Conservation (phyloP, 2,888 invertebrate genomes). For the Leptodirus hochenwartii region DNA sequence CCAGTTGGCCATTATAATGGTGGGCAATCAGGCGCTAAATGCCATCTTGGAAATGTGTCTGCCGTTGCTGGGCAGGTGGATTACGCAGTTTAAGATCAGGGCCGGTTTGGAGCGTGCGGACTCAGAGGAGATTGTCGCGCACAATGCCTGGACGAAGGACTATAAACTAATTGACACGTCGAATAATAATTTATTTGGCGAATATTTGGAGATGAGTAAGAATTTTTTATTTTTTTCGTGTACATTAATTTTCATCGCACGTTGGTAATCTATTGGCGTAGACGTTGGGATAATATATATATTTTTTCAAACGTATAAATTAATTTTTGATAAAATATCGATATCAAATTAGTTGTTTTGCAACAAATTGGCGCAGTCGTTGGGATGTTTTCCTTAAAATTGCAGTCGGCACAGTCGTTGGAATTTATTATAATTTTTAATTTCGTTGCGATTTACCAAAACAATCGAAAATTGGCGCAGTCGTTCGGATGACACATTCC, state of each 20-base stretch:
- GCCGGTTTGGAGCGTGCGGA: constrained; percentile 28
- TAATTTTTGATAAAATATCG: too few species aligned
- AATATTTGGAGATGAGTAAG: constrained; percentile 75
- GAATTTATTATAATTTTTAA: too few species aligned
- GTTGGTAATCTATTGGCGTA: too few species aligned
- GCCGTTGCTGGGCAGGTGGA: constrained; percentile 43
- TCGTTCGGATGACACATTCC: too few species aligned
- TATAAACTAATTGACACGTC: constrained; percentile 44
- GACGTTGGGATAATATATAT: too few species aligned
- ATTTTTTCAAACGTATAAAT: too few species aligned
- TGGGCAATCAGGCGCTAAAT: constrained; percentile 69
- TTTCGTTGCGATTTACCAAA: constrained; percentile 1
- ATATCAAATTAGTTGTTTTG: too few species aligned
- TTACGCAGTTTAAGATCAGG: constrained; percentile 27
- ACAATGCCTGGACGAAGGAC: constrained; percentile 58
- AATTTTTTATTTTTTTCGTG: constrained; percentile 8
- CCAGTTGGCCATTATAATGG: constrained; percentile 70
- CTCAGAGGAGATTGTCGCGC: constrained; percentile 30
- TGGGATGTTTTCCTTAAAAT: too few species aligned
- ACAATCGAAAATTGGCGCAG: too few species aligned
- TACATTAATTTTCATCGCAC: constrained; percentile 3
- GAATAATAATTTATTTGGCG: constrained; percentile 52
- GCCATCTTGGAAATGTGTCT: constrained; percentile 58
- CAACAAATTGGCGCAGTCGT: too few species aligned
- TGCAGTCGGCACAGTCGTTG: too few species aligned